These are phyloP conservation scores for Maconellicoccus hirsutus DNA, from an alignment of 1,140 invertebrate genomes.

Conservation along the genomic window DNA sequence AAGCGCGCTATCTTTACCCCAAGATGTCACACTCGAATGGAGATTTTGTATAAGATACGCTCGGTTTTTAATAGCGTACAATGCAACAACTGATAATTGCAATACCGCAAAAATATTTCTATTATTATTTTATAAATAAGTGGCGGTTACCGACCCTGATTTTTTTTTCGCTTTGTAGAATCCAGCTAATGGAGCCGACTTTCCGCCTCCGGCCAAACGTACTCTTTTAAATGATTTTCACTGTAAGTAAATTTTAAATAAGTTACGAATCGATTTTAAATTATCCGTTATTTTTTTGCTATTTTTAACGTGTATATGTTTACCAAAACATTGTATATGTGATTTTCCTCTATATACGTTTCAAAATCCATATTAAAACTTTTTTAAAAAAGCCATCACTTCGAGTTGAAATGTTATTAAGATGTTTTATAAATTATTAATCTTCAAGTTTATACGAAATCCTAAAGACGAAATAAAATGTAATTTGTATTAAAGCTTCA, in stretches of 20 bases:
- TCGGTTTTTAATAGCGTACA: slow-evolving; percentile 6
- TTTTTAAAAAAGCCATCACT: background rate
- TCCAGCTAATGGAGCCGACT: slow-evolving; percentile 7
- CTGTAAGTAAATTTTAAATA: slow-evolving; percentile 8
- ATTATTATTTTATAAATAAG: slow-evolving; percentile 21
- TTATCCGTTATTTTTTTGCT: background rate
- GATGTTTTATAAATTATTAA: background rate
- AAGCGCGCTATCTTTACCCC: slow-evolving; percentile 18
- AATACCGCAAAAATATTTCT: slow-evolving; percentile 22
- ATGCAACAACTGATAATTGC: slow-evolving; percentile 18
- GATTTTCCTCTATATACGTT: too few relatives aligned
- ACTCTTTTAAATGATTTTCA: slow-evolving; percentile 13
- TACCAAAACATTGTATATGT: too few relatives aligned
- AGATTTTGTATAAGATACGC: slow-evolving; percentile 19
- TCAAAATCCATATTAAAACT: too few relatives aligned
- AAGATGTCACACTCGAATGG: slow-evolving; percentile 18
- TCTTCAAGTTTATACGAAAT: background rate
- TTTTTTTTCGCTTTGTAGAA: background rate
- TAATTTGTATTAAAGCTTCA: background rate
- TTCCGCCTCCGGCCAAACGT: slow-evolving; percentile 17
- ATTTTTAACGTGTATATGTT: too few relatives aligned
- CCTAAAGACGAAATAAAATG: background rate
- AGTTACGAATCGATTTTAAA: background rate
- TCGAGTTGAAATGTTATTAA: background rate
- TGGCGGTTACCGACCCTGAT: background rate